These are phyloP conservation scores for Hippocampus comes DNA, from an alignment of 2,113 vertebrate genomes.

Conservation along the genomic window DNA sequence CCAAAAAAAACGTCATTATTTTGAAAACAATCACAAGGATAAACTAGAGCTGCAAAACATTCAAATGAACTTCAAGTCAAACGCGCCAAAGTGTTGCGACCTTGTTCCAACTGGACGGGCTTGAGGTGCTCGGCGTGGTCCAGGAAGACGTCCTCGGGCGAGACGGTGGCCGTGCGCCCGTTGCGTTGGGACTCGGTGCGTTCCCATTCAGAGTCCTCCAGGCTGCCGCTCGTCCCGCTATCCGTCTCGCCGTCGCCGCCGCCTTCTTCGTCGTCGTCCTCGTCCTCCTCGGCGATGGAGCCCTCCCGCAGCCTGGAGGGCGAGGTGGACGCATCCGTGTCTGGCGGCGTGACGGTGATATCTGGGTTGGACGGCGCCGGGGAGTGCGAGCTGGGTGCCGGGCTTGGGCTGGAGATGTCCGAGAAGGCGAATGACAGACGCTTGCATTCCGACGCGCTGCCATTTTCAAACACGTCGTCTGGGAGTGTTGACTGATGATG, in stretches of 20 bases:
- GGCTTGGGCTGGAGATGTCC: constrained; percentile 67
- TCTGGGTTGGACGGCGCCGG: constrained; percentile 79
- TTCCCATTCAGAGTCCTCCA: constrained; percentile 72
- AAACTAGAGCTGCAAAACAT: background rate
- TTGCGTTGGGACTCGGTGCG: constrained; percentile 58
- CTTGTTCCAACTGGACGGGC: constrained; percentile 84
- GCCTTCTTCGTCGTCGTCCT: constrained; percentile 50
- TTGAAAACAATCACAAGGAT: background rate
- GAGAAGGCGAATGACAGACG: constrained; percentile 87
- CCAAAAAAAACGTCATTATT: no score
- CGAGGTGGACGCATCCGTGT: constrained; percentile 51
- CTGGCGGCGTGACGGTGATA: constrained; percentile 78
- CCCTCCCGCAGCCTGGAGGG: constrained; percentile 52
- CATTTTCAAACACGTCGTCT: constrained; percentile 86
- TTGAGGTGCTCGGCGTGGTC: constrained; percentile 81
- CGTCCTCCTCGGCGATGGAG: constrained; percentile 57
- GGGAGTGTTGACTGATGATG: constrained; percentile 80
- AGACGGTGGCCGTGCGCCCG: constrained; percentile 43
- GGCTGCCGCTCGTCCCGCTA: constrained; percentile 61
- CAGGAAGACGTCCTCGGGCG: constrained; percentile 71
- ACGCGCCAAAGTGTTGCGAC: background rate
- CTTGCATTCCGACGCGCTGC: constrained; percentile 77
- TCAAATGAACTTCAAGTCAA: background rate
- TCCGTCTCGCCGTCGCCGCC: constrained; percentile 45
- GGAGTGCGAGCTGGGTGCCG: constrained; percentile 68